Base-by-base conservation (phyloP, 2,888 invertebrate genomes). In the Craniophora ligustri region DNA sequence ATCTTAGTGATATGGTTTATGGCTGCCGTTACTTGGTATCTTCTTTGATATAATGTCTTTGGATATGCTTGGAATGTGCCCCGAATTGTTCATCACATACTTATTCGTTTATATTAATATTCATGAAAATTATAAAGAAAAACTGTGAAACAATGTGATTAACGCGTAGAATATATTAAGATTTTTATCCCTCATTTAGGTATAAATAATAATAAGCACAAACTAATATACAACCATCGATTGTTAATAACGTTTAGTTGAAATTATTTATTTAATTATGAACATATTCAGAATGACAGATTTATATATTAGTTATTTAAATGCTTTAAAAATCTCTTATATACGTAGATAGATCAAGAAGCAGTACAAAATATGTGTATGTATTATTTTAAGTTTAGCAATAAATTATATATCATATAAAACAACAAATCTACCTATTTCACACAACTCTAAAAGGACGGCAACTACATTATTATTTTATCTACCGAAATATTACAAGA, bases 391-490 rank as follows among this genome's bases (percentile, higher is more conserved):
- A n/a, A n/a, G n/a, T n/a, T 4, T 26, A 26, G 23, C 10, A n/a
- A 26, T 23, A 23, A 3, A n/a, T n/a, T 10, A 23, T 10, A 8
- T 10, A 23, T 32, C 2, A 8, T 39, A 42, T 38, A 1, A 39
- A 36, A 41, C 3, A 32, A 45, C 18, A 47, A 13, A 19, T 13
- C 23, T 30, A 35, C 18, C 6, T 35, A 38, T 28, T 45, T 53
- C 14, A 54, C 59, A 54, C 59, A 59, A 65, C 60, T 34, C 42
- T 44, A 28, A 23, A 26, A 40, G 64, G 66, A 65, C 64, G 64
- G 60, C 47, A 32, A 44, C 46, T 59, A 64, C 26, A 23, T 21
- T 23, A 18, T 5, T 15, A 13, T 19, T 19, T 14, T 16, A 13
- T 5, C 5, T 14, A 5, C 8, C 13, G n/a, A 23, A 14, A 8